A percentile compares a stretch with the other conserved stretches of the same genome.
phyloP scores from a whole-genome alignment of 2,888 invertebrate genomes.

The Deilephila elpenor region DNA sequence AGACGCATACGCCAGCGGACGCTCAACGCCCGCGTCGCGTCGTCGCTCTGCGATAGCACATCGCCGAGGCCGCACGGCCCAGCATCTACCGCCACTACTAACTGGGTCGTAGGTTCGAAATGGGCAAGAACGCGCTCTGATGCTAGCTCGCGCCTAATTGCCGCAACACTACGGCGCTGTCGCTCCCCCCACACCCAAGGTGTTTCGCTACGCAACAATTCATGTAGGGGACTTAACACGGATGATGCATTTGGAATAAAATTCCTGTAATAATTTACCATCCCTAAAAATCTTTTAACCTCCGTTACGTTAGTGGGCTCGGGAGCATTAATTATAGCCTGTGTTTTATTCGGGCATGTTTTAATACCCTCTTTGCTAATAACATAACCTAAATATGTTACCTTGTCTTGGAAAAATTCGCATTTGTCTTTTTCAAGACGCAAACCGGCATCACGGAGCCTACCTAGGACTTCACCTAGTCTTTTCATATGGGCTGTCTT shows the following conservation, averaged over 20 bases:
- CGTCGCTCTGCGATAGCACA: conserved; percentile 29
- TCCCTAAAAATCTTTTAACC: conserved; percentile 44
- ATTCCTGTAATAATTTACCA: conserved; percentile 47
- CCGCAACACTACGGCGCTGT: conserved; percentile 30
- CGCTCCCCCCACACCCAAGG: conserved; percentile 33
- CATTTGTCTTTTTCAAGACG: background rate
- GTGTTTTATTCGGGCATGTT: conserved; percentile 37
- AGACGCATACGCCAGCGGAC: conserved; percentile 31
- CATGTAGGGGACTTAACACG: conserved; percentile 39
- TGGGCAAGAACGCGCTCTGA: conserved; percentile 39
- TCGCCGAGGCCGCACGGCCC: conserved; percentile 35
- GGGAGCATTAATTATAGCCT: conserved; percentile 42
- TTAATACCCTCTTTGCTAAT: no score
- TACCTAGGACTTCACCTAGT: conserved; percentile 36
- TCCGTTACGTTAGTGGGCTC: conserved; percentile 38
- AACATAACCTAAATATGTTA: no score
- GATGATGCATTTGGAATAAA: conserved; percentile 44
- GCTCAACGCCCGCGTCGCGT: conserved; percentile 6
- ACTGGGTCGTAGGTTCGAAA: conserved; percentile 32
- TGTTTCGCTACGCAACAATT: conserved; percentile 32
- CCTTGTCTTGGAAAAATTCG: no score
- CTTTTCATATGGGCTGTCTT: conserved; percentile 32
- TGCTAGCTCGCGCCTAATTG: conserved; percentile 33
- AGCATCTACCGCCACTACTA: conserved; percentile 33
- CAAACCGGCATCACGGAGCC: conserved; percentile 38